Evolutionary conservation across 2,797 vertebrate species (phyloP).

Genomic region (Rhyacichthys aspro): DNA sequence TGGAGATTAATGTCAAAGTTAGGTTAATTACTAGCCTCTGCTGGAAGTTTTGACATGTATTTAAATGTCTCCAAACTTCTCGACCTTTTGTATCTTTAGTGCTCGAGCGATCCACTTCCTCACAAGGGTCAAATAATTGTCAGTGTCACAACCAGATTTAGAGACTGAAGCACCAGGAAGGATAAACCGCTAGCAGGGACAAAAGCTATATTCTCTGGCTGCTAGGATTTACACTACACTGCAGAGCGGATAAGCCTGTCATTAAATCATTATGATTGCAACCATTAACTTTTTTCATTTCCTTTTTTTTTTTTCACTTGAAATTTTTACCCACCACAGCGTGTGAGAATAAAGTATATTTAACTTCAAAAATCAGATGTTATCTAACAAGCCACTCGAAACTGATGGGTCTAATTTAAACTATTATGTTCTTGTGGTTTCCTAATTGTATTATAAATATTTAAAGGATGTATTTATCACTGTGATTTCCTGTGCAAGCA

Average conservation of each 20-base stretch:
- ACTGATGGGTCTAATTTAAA: slow-evolving; percentile 79
- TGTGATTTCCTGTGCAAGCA: slow-evolving; percentile 80
- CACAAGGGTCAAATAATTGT: slow-evolving; percentile 71
- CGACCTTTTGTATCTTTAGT: slow-evolving; percentile 49
- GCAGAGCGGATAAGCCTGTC: slow-evolving; percentile 60
- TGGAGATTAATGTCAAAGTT: too few relatives aligned
- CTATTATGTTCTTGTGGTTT: slow-evolving; percentile 80
- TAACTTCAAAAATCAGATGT: slow-evolving; percentile 63
- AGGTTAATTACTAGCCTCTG: too few relatives aligned
- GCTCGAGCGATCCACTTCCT: slow-evolving; percentile 50
- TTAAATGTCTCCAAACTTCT: slow-evolving; percentile 35
- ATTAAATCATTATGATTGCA: slow-evolving; percentile 79
- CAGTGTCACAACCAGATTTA: slow-evolving; percentile 68
- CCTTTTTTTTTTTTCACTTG: neutral
- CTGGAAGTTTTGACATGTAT: slow-evolving; percentile 14
- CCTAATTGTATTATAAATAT: slow-evolving; percentile 83
- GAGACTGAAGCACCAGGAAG: slow-evolving; percentile 46
- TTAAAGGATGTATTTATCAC: slow-evolving; percentile 84
- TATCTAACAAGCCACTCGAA: slow-evolving; percentile 68
- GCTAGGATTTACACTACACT: slow-evolving; percentile 73
- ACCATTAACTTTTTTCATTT: slow-evolving; percentile 56
- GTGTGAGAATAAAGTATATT: slow-evolving; percentile 50
- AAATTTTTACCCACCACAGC: slow-evolving; percentile 50
- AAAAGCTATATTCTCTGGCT: slow-evolving; percentile 63
- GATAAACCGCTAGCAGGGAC: slow-evolving; percentile 67